Evolutionary conservation across 2,888 invertebrate genomes (phyloP).

Genomic region (Phoenoteleia sp.): DNA sequence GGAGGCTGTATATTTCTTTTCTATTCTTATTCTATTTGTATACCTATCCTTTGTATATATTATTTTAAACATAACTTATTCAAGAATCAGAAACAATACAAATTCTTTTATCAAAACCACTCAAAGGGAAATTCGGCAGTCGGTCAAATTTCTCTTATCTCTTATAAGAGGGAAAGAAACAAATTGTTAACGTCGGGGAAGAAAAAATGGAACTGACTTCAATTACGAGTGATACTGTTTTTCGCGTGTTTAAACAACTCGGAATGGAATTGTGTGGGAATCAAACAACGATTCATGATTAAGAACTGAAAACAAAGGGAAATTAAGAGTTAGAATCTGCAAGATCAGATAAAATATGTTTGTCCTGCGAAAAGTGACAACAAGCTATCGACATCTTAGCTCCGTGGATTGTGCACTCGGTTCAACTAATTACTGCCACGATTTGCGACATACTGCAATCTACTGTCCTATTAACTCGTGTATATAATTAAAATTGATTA

Average conservation of each 20-base stretch:
- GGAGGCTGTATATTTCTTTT: slow-evolving; percentile 65
- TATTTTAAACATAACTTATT: slow-evolving; percentile 52
- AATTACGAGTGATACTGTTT: slow-evolving; percentile 13
- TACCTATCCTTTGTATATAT: slow-evolving; percentile 45
- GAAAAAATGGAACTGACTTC: background rate
- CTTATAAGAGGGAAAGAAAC: too few relatives aligned
- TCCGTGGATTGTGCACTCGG: slow-evolving; percentile 2
- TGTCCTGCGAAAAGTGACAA: slow-evolving; percentile 6
- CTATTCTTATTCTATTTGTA: slow-evolving; percentile 50
- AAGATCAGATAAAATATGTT: too few relatives aligned
- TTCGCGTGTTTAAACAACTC: too few relatives aligned
- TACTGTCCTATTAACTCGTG: slow-evolving; percentile 31
- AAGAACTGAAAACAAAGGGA: too few relatives aligned
- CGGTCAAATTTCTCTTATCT: too few relatives aligned
- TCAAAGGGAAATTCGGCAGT: too few relatives aligned
- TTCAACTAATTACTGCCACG: slow-evolving; percentile 50
- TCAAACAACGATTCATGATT: too few relatives aligned
- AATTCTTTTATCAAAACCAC: too few relatives aligned
- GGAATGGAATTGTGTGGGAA: too few relatives aligned
- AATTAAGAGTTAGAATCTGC: too few relatives aligned
- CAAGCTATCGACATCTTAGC: background rate
- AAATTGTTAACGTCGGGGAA: background rate
- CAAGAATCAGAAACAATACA: slow-evolving; percentile 15
- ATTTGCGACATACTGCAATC: slow-evolving; percentile 52
- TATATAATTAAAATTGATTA: slow-evolving; percentile 44